A percentile compares a stretch with the other conserved stretches of the same genome.
These are phyloP conservation scores for Pagetopsis macropterus DNA, from an alignment of 2,797 vertebrate species.

Conservation along the genomic window DNA sequence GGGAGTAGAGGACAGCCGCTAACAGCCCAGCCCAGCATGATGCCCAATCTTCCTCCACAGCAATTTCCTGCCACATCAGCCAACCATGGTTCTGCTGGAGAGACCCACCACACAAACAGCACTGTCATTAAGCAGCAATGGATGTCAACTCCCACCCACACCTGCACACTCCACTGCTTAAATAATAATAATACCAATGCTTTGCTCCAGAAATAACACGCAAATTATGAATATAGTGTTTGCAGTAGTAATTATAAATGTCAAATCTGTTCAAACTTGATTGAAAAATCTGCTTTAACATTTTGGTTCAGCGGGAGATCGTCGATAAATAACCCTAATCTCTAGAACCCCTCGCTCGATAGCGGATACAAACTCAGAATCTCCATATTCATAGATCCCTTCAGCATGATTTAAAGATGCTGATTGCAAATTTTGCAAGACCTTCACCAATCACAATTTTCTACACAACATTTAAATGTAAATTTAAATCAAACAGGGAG, in stretches of 20 bases:
- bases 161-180: slow-evolving; percentile 70
- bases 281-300: slow-evolving; percentile 15
- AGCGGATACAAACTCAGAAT: slow-evolving; percentile 45
- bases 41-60: slow-evolving; percentile 82
- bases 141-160: slow-evolving; percentile 80
- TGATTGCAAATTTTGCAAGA: slow-evolving; percentile 55
- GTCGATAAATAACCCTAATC: slow-evolving; percentile 24
- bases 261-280: slow-evolving; percentile 33
- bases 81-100: slow-evolving; percentile 69
- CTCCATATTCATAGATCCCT: slow-evolving; percentile 62
- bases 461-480: slow-evolving; percentile 40
- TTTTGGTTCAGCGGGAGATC: background rate
- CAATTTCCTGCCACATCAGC: slow-evolving; percentile 82
- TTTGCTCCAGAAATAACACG: slow-evolving; percentile 56
- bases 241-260: slow-evolving; percentile 21
- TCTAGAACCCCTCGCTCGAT: slow-evolving; percentile 31
- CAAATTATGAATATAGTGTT: slow-evolving; percentile 56
- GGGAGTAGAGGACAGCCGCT: slow-evolving; percentile 57
- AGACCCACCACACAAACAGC: slow-evolving; percentile 75
- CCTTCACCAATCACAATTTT: slow-evolving; percentile 54
- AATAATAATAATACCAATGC: slow-evolving; percentile 32
- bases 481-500: slow-evolving; percentile 45
- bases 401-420: slow-evolving; percentile 60
- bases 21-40: slow-evolving; percentile 75
- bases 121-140: slow-evolving; percentile 80